Evolutionary conservation across 2,113 vertebrate species (phyloP).

Genomic region (Hepsetus odoe): DNA sequence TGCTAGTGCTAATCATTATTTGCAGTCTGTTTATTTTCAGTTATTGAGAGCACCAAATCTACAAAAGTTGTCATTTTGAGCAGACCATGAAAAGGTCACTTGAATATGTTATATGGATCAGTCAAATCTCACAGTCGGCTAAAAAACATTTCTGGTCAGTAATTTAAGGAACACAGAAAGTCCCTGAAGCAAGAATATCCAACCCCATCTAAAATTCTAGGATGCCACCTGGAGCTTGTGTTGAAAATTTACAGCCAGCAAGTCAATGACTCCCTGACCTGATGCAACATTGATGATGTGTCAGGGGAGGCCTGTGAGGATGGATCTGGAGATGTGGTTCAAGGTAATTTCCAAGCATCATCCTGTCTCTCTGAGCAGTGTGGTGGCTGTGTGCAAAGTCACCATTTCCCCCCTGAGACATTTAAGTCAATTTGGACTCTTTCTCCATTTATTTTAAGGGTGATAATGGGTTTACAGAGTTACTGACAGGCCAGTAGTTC

Average conservation of each 20-base stretch:
- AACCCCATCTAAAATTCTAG: slow-evolving; percentile 1
- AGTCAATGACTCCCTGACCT: slow-evolving; percentile 13
- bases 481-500: background rate
- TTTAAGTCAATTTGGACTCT: slow-evolving; percentile 20
- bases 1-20: too few species aligned
- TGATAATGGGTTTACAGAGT: slow-evolving; percentile 1
- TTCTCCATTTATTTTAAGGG: slow-evolving; percentile 3
- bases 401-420: slow-evolving; percentile 13
- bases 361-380: background rate
- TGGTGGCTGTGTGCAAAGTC: background rate
- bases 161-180: background rate
- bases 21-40: too few species aligned
- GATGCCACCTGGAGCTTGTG: background rate
- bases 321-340: slow-evolving; percentile 2
- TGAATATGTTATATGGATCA: background rate
- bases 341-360: slow-evolving; percentile 5
- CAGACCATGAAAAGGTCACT: too few species aligned
- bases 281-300: slow-evolving; percentile 17
- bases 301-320: slow-evolving; percentile 9
- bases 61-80: too few species aligned
- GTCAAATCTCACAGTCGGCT: background rate
- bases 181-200: background rate
- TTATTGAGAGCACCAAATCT: too few species aligned
- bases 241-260: slow-evolving; percentile 21
- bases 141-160: background rate